phyloP scores from a whole-genome alignment of 2,797 vertebrate species.

The Platalea minor region DNA sequence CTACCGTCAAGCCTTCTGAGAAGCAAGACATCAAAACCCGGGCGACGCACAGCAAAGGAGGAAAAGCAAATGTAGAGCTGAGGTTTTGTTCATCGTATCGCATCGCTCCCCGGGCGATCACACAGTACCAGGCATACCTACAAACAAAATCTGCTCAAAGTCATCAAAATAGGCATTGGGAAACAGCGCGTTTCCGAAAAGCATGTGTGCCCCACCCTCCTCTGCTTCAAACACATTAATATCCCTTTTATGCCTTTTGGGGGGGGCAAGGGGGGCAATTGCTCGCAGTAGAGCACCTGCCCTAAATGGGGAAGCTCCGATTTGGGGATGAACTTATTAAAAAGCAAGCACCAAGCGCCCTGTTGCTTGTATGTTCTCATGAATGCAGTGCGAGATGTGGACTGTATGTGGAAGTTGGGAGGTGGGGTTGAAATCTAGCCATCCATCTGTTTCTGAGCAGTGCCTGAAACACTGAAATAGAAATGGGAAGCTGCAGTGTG shows the following conservation, averaged over 20 bases:
- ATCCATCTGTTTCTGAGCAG: slow-evolving; percentile 69
- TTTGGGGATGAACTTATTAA: slow-evolving; percentile 41
- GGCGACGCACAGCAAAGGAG: slow-evolving; percentile 47
- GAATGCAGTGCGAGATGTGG: not conserved
- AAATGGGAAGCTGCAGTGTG: slow-evolving; percentile 62
- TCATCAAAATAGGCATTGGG: not conserved
- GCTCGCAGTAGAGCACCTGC: not conserved
- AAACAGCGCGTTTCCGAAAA: not conserved
- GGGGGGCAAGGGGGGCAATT: not conserved
- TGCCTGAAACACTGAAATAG: slow-evolving; percentile 64
- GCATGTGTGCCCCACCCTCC: not conserved
- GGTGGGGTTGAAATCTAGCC: slow-evolving; percentile 54
- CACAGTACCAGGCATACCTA: not conserved
- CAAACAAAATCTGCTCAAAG: not conserved
- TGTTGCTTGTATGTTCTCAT: not conserved
- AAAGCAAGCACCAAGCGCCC: slow-evolving; percentile 8
- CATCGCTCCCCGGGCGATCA: not conserved
- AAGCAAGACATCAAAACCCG: slow-evolving; percentile 69
- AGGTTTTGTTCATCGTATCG: slow-evolving; percentile 5
- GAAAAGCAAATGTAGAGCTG: slow-evolving; percentile 37
- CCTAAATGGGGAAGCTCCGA: not conserved
- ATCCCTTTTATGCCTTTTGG: not conserved
- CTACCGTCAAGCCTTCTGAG: slow-evolving; percentile 64
- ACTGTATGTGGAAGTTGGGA: not conserved
- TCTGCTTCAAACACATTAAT: not conserved